phyloP scores from a whole-genome alignment of 2,113 vertebrate genomes.

The Hemiscyllium ocellatum region DNA sequence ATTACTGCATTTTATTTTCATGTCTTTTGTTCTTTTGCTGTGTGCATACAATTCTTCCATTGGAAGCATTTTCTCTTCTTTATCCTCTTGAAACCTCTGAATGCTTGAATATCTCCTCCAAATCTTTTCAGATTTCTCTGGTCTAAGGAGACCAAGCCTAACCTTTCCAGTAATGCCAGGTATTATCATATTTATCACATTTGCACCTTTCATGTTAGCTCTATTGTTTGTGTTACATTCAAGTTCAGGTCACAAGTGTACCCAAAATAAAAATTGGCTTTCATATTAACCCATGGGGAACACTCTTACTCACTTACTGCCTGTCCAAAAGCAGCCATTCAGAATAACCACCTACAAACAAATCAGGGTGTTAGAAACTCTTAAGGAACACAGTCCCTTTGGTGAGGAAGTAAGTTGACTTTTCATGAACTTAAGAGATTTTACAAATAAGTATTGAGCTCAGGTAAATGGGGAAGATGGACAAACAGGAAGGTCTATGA shows the following conservation, averaged over 20 bases:
- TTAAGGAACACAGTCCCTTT: background rate
- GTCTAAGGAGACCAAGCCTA: background rate
- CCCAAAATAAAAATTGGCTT: too few relatives aligned
- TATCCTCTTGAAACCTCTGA: background rate
- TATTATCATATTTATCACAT: background rate
- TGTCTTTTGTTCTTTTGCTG: background rate
- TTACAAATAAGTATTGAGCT: background rate
- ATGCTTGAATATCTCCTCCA: background rate
- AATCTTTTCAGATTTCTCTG: too few relatives aligned
- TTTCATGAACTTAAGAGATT: background rate
- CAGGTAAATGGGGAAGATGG: background rate
- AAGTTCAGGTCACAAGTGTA: background rate
- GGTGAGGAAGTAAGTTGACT: background rate
- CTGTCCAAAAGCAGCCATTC: background rate
- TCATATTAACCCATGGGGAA: background rate
- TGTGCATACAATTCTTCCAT: background rate
- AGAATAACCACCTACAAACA: background rate
- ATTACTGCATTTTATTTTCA: background rate
- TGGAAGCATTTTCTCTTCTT: background rate
- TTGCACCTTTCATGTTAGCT: background rate
- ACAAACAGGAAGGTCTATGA: background rate
- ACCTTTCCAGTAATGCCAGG: background rate
- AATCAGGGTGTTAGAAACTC: background rate
- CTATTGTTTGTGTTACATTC: background rate
- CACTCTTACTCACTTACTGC: background rate